Percentiles rank a stretch among this genome's conserved stretches.
Evolutionary conservation across 1,140 invertebrate genomes (phyloP).

Genomic region (Coelopa frigida): DNA sequence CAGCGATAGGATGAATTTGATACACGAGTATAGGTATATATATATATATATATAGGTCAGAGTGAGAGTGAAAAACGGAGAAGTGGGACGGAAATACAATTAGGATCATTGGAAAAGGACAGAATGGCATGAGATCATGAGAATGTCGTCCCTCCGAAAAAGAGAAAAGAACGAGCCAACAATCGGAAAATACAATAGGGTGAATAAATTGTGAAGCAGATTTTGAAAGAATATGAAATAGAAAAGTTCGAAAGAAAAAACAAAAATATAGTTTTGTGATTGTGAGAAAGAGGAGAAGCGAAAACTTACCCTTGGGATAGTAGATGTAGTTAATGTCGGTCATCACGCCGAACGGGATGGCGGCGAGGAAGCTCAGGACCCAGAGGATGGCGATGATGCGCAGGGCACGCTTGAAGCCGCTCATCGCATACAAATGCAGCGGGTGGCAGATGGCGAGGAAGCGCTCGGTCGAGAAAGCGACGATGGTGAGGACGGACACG

Average conservation of each 20-base stretch:
- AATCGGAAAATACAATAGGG: no score
- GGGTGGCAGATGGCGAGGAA: conserved; percentile 92
- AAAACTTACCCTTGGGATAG: conserved; percentile 58
- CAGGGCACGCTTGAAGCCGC: conserved; percentile 69
- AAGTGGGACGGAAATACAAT: background rate
- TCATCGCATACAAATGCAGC: conserved; percentile 69
- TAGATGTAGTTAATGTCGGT: conserved; percentile 63
- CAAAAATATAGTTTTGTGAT: background rate
- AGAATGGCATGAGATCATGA: no score
- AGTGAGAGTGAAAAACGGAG: background rate
- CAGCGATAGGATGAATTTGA: no score
- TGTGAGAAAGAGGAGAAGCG: no score
- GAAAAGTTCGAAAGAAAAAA: background rate
- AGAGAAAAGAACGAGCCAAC: no score
- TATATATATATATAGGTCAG: no score
- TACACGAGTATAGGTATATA: no score
- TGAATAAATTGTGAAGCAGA: no score
- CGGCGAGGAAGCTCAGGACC: conserved; percentile 66
- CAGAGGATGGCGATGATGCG: conserved; percentile 73
- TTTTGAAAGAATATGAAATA: no score
- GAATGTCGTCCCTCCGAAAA: no score
- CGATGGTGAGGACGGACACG: conserved; percentile 84
- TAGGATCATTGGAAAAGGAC: no score
- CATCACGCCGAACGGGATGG: conserved; percentile 70
- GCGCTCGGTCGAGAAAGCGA: conserved; percentile 77